A percentile compares a stretch with the other conserved stretches of the same genome.
Evolutionary conservation across 2,888 invertebrate species (phyloP).

Genomic region (Taphrorychus bicolor): DNA sequence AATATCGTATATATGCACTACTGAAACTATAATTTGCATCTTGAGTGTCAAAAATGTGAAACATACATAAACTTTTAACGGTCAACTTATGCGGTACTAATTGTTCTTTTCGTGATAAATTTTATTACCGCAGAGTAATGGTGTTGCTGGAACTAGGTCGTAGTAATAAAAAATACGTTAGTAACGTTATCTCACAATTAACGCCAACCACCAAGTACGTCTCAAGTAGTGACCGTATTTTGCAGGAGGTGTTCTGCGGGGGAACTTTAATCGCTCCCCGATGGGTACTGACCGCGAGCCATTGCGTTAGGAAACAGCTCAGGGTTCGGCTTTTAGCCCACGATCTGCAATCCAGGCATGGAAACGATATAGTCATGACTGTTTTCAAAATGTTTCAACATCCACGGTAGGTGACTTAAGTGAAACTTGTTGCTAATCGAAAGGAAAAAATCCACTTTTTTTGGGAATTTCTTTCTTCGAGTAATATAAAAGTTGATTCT

Average conservation of each 20-base stretch:
- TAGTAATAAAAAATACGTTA: neutral
- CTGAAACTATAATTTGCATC: no score
- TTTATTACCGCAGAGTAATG: slow-evolving; percentile 8
- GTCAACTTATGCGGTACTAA: neutral
- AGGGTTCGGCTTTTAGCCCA: slow-evolving; percentile 87
- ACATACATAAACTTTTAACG: neutral
- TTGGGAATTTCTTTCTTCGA: no score
- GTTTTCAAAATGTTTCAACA: slow-evolving; percentile 80
- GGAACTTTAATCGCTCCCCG: slow-evolving; percentile 82
- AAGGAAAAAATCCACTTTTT: no score
- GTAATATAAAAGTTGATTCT: no score
- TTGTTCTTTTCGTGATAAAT: slow-evolving; percentile 9
- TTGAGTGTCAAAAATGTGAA: no score
- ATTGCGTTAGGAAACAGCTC: slow-evolving; percentile 80
- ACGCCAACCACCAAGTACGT: no score
- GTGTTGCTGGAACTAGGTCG: neutral
- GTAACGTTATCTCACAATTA: no score
- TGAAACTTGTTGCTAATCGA: neutral
- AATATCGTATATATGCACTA: no score
- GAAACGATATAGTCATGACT: slow-evolving; percentile 78
- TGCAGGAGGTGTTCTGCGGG: slow-evolving; percentile 86
- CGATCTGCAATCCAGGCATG: slow-evolving; percentile 74
- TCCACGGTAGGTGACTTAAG: slow-evolving; percentile 59
- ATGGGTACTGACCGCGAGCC: slow-evolving; percentile 89
- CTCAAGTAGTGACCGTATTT: slow-evolving; percentile 23